A percentile compares a stretch with the other conserved stretches of the same genome.
These are phyloP conservation scores for Bursaphelenchus mucronatus DNA, from an alignment of 1,140 invertebrate genomes.

Conservation along the genomic window DNA sequence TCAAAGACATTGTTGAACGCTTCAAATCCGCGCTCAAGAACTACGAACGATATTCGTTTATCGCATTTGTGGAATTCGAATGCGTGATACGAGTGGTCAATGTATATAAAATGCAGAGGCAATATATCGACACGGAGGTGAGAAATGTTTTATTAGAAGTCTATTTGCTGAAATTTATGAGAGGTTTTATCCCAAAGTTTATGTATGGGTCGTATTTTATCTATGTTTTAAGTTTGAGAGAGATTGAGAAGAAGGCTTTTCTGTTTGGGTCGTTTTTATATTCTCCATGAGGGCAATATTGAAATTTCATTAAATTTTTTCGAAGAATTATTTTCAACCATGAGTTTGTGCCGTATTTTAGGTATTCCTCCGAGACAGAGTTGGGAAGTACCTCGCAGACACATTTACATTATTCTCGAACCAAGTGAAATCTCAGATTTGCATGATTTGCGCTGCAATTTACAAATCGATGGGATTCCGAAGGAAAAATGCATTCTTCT, in stretches of 20 bases:
- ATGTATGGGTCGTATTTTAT: too few species aligned
- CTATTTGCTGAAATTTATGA: not conserved
- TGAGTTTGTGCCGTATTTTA: conserved; percentile 12
- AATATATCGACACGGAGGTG: conserved; percentile 53
- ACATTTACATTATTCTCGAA: conserved; percentile 53
- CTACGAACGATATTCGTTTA: conserved; percentile 54
- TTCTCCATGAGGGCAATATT: too few species aligned
- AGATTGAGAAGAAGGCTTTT: too few species aligned
- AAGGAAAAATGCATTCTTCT: conserved; percentile 54
- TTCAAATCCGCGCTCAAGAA: conserved; percentile 50
- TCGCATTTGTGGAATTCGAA: conserved; percentile 52
- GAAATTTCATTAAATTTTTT: too few species aligned
- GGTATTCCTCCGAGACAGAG: conserved; percentile 53
- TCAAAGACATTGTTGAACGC: conserved; percentile 44
- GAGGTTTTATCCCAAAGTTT: too few species aligned
- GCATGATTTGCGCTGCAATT: conserved; percentile 45
- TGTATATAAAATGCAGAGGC: conserved; percentile 36
- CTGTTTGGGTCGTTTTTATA: too few species aligned
- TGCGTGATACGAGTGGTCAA: conserved; percentile 50
- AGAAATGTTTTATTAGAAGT: not conserved
- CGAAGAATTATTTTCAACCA: too few species aligned
- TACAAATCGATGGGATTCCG: conserved; percentile 55
- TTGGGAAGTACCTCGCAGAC: conserved; percentile 59
- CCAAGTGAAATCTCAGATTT: conserved; percentile 48
- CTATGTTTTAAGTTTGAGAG: too few species aligned